Evolutionary conservation across 2,888 invertebrate species (phyloP).

Genomic region (Leptinotarsa tumamoca): DNA sequence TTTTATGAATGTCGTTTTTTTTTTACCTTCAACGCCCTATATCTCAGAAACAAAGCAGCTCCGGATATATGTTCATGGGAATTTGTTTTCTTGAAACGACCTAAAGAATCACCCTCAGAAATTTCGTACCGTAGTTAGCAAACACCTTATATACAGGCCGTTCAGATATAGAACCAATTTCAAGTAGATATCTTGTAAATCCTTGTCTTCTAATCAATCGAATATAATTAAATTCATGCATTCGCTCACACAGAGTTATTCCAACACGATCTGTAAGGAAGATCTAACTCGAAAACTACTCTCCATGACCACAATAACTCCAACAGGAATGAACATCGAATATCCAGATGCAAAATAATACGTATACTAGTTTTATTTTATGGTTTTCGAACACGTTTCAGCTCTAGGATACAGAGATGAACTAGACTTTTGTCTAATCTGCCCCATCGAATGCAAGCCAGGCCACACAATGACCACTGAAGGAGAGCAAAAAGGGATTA

Average conservation of each 20-base stretch:
- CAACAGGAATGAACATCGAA: neutral
- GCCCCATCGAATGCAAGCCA: conserved; percentile 6
- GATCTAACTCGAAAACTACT: neutral
- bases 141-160: neutral
- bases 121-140: neutral
- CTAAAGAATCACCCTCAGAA: neutral
- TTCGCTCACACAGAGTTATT: neutral
- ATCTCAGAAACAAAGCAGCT: neutral
- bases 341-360: conserved; percentile 6
- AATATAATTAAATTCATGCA: neutral
- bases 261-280: neutral
- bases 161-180: neutral
- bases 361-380: conserved; percentile 9
- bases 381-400: conserved; percentile 19
- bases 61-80: neutral
- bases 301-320: neutral
- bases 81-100: neutral
- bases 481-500: conserved; percentile 11
- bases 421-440: conserved; percentile 20
- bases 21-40: too few species aligned
- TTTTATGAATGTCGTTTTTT: too few species aligned
- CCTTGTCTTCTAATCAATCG: neutral
- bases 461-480: neutral
- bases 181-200: neutral
- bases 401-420: conserved; percentile 7